Evolutionary conservation across 92 coral and sea anemone genomes (phyloP).

Genomic region (Heliopora coerulea): DNA sequence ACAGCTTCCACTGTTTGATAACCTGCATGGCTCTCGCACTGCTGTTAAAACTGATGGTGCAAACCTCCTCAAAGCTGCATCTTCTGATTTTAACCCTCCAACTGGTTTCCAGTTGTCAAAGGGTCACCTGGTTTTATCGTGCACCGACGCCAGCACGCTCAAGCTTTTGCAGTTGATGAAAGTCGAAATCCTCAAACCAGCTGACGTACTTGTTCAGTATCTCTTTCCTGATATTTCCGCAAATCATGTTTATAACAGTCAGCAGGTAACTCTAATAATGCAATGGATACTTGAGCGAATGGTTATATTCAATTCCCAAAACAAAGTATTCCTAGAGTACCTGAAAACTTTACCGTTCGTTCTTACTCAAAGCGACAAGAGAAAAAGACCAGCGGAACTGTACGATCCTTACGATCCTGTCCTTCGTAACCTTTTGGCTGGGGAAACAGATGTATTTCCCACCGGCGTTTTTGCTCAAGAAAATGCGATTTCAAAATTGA

Average conservation of each 20-base stretch:
- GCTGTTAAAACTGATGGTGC: conserved; percentile 33
- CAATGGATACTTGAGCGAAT: conserved; percentile 63
- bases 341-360: conserved; percentile 57
- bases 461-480: conserved; percentile 10
- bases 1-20: conserved; percentile 63
- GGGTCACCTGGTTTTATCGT: conserved; percentile 7
- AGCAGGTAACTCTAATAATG: conserved; percentile 47
- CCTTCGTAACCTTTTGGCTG: conserved; percentile 2
- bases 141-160: conserved; percentile 27
- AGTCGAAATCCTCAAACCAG: neutral
- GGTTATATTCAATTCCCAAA: conserved; percentile 41
- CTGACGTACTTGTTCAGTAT: conserved; percentile 27
- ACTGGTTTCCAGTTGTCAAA: conserved; percentile 21
- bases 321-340: conserved; percentile 24
- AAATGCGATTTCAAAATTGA: conserved; percentile 42
- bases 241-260: neutral
- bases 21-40: conserved; percentile 47
- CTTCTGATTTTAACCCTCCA: conserved; percentile 6
- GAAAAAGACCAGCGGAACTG: conserved; percentile 44
- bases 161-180: conserved; percentile 6
- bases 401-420: conserved; percentile 28
- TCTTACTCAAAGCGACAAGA: conserved; percentile 10
- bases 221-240: conserved; percentile 46
- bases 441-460: conserved; percentile 17
- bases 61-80: neutral